These are phyloP conservation scores for Cloeon dipterum DNA, from an alignment of 2,888 invertebrate species.

Conservation along the genomic window DNA sequence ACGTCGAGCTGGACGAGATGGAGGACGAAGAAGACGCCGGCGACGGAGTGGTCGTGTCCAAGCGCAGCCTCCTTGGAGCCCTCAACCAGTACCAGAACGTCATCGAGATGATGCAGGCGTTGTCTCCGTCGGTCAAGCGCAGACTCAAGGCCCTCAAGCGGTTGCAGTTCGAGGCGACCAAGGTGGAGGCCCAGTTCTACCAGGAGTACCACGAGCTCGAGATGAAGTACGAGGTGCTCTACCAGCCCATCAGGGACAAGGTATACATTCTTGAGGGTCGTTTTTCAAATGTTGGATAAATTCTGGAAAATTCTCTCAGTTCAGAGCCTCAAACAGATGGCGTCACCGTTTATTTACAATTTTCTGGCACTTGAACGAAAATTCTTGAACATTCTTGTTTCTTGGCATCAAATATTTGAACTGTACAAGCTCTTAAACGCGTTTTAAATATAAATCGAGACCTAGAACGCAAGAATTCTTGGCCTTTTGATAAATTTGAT, in stretches of 20 bases:
- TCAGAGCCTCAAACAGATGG: not conserved
- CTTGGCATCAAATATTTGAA: too few relatives aligned
- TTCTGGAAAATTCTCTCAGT: constrained; percentile 1
- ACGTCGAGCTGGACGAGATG: constrained; percentile 32
- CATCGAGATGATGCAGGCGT: constrained; percentile 31
- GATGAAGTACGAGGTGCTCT: constrained; percentile 65
- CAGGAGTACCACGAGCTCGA: constrained; percentile 83
- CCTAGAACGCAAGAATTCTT: too few relatives aligned
- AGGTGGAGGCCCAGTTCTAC: constrained; percentile 82
- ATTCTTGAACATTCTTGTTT: too few relatives aligned
- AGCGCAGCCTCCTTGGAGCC: constrained; percentile 26
- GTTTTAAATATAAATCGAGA: too few relatives aligned
- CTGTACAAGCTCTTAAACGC: too few relatives aligned
- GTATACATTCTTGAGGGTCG: too few relatives aligned
- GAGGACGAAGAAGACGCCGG: constrained; percentile 35
- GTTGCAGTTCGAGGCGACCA: constrained; percentile 59
- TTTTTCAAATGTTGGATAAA: constrained; percentile 7
- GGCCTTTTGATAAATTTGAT: too few relatives aligned
- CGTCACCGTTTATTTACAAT: too few relatives aligned
- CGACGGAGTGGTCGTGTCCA: constrained; percentile 20
- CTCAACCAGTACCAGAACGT: constrained; percentile 32
- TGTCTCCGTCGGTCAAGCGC: constrained; percentile 54
- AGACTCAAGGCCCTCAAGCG: constrained; percentile 68
- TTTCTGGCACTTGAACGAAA: too few relatives aligned
- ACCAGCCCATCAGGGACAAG: constrained; percentile 57